A percentile compares a stretch with the other conserved stretches of the same genome.
phyloP scores from a whole-genome alignment of 2,113 vertebrate genomes.

The Emydura subglobosa region DNA sequence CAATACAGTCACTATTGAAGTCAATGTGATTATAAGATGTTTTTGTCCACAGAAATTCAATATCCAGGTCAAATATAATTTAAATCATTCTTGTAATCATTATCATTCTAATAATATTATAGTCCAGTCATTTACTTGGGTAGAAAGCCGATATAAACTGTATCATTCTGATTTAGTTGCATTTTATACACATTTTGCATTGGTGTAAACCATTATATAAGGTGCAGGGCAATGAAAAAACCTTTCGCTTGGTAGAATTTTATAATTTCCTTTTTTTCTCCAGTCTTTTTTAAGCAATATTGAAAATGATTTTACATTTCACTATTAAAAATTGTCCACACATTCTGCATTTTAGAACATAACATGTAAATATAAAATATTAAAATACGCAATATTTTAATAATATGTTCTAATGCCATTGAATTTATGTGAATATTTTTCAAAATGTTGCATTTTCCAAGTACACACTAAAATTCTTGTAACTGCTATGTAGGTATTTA shows the following conservation, averaged over 20 bases:
- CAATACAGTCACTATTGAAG: background rate
- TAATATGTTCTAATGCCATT: background rate
- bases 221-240: no score
- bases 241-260: no score
- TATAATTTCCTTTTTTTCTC: no score
- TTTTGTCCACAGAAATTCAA: background rate
- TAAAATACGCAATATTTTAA: accelerated
- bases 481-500: background rate
- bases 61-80: background rate
- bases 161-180: background rate
- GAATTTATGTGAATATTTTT: background rate
- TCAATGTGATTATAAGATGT: background rate
- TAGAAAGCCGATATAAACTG: background rate
- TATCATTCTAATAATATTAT: background rate
- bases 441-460: background rate
- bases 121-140: background rate
- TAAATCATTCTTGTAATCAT: background rate
- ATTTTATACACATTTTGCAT: no score
- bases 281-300: background rate
- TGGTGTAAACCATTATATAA: no score
- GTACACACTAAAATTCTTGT: background rate
- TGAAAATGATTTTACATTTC: background rate
- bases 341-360: background rate
- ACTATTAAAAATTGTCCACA: background rate
- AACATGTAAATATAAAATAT: background rate